Conservation (phyloP, 2,113 vertebrate species). For the Etheostoma spectabile region DNA sequence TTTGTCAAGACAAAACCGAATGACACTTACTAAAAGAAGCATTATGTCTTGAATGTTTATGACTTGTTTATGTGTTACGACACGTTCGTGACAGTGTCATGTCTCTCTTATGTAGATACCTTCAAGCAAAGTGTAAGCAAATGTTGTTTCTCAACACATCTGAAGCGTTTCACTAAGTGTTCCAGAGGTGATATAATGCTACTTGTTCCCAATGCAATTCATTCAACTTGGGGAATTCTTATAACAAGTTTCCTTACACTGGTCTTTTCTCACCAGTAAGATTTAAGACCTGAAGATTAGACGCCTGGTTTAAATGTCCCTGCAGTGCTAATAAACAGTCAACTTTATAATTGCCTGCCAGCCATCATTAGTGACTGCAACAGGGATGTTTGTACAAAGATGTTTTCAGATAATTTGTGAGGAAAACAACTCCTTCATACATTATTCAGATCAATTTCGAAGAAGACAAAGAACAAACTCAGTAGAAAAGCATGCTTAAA, state of each 20-base stretch:
- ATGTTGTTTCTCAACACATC: not conserved
- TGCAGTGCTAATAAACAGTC: constrained; percentile 37
- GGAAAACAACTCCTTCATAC: constrained; percentile 41
- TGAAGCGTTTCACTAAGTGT: not conserved
- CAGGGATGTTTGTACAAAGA: constrained; percentile 24
- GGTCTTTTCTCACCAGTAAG: not conserved
- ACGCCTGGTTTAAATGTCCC: constrained; percentile 31
- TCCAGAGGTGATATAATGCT: not conserved
- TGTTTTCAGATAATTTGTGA: constrained; percentile 18
- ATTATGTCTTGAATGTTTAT: too few species aligned
- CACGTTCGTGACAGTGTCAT: too few species aligned
- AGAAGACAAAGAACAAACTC: constrained; percentile 19
- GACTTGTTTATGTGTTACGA: too few species aligned
- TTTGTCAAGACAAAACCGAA: too few species aligned
- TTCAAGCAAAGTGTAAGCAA: not conserved
- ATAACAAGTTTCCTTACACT: not conserved
- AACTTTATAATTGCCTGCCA: constrained; percentile 45
- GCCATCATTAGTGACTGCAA: constrained; percentile 54
- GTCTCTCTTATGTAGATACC: too few species aligned
- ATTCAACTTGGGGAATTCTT: not conserved
- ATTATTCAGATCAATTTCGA: constrained; percentile 59
- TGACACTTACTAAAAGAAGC: too few species aligned
- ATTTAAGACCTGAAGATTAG: not conserved
- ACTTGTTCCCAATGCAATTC: not conserved
- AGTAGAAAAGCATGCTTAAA: not conserved